Evolutionary conservation across 2,797 vertebrate species (phyloP), one percentile per base, ranked within the genome.

Genomic region (Siniperca undulata): DNA sequence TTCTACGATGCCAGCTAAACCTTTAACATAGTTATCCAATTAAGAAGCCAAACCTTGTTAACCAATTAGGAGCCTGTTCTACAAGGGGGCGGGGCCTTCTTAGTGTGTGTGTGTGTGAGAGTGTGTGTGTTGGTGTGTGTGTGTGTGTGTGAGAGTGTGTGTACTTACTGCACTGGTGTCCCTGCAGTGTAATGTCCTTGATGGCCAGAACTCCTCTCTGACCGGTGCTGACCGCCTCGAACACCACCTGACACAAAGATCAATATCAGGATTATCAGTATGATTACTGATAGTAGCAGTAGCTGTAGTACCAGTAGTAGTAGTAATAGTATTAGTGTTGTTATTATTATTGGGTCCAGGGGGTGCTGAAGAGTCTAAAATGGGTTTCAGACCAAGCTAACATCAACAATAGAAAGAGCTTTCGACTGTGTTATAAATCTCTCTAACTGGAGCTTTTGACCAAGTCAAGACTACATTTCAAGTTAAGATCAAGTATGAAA

Each of bases 81-180:
- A 80, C 50, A 61, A 53, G 48, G 50, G 78, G 83, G 81, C 2
- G 70, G 88, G 50, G 44, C 73, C 30, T 83, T 75, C n/a, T 73
- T 0, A 22, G 77, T n/a, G n/a, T 84, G 70, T 70, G 72, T 40
- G 58, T 60, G 64, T 75, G 81, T 69, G 72, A 30, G 30, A 22
- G 77, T n/a, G n/a, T 84, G 72, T 59, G 72, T 59, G 58, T 16
- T 30, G 30, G 70, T 40, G 58, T 60, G 64, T 75, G 77, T n/a
- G 58, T 60, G 64, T 75, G 81, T 69, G 72, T 27, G 27, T 27
- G 27, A 1, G 27, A 1, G 81, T 76, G 84, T 75, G 78, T 75
- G 60, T 86, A 97, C 98, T 97, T 96, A 99, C 98, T 95, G 87
- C 98, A 99, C 17, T 98, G 97, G 91, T 98, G 98, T 91, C 98